Base-by-base conservation (phyloP, 2,888 invertebrate genomes). In the Cyclophora punctaria region DNA sequence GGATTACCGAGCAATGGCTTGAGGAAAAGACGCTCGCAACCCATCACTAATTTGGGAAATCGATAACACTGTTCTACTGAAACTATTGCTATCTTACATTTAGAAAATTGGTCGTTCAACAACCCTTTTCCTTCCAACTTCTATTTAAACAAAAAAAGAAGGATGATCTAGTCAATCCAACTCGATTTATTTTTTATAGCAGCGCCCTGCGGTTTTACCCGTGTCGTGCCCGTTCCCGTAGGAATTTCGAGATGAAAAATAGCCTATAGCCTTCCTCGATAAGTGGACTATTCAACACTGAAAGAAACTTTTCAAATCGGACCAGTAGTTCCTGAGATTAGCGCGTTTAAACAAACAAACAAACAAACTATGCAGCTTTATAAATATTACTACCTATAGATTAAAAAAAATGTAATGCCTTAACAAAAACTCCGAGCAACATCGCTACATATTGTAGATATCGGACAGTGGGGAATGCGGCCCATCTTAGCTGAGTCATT, bases 401-500 rank as follows among this genome's bases (percentile, higher is more conserved):
- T 34, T 45, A 40, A 44, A 41, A 20, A 33, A 7, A 48, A 45
- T 47, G 43, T 43, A 35, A 42, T 41, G 52, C 46, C 48, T 50
- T 47, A 41, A 41, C 33, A 50, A 55, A 52, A 44, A 48, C 7
- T 41, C 48, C 50, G 47, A 52, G 55, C 55, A 55, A 50, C 50
- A 52, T 50, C 20, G 35, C 45, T 48, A 20, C 20, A 20, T 20
- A 20, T 20, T 20, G 20, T 20, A 20, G 4, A 50, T 48, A 50
- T 55, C 52, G 49, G 53, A 46, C 54, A 50, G 48, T 42, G 43
- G 48, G 44, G 47, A 51, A 51, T 49, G 54, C 47, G 44, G 48
- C 42, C 40, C 48, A 7, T 6, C 3, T 34, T 33, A 62, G 73
- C 74, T 69, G 73, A 73, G 67, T 74, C 74, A 74, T 69, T 62